These are phyloP conservation scores for Peromyscus melanophrys DNA, from an alignment of 2,797 vertebrate species.

Conservation along the genomic window DNA sequence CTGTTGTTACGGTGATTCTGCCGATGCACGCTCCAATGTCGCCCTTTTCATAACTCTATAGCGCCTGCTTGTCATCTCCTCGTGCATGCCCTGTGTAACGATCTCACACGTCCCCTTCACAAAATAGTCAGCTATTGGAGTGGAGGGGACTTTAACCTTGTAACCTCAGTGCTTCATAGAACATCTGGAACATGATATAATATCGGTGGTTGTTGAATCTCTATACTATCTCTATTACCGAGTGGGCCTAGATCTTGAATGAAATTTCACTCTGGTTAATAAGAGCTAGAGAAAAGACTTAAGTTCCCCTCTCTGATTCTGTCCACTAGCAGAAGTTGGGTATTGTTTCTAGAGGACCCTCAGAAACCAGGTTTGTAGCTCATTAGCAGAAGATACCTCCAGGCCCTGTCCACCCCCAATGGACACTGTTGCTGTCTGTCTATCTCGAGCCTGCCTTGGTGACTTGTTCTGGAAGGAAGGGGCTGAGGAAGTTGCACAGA, in stretches of 20 bases:
- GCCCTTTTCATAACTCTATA: fast-evolving
- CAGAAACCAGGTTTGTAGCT: background rate
- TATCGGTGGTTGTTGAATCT: background rate
- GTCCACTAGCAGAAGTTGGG: background rate
- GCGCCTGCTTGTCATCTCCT: background rate
- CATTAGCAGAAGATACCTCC: background rate
- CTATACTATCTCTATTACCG: background rate
- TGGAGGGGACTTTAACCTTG: background rate
- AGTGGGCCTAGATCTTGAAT: background rate
- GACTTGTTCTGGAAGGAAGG: background rate
- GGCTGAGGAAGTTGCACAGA: background rate
- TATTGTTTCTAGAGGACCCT: background rate
- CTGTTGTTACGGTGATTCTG: background rate
- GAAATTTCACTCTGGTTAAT: constrained; percentile 31
- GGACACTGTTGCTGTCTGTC: background rate
- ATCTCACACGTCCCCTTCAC: background rate
- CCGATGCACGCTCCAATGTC: background rate
- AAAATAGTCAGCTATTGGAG: background rate
- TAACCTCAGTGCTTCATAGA: background rate
- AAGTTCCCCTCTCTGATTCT: background rate
- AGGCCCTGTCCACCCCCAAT: background rate
- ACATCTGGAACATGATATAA: background rate
- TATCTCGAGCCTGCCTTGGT: background rate
- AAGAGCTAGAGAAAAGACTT: constrained; percentile 19
- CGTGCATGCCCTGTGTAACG: background rate